Conservation (phyloP, 2,797 vertebrate species). For the Linurgus olivaceus region DNA sequence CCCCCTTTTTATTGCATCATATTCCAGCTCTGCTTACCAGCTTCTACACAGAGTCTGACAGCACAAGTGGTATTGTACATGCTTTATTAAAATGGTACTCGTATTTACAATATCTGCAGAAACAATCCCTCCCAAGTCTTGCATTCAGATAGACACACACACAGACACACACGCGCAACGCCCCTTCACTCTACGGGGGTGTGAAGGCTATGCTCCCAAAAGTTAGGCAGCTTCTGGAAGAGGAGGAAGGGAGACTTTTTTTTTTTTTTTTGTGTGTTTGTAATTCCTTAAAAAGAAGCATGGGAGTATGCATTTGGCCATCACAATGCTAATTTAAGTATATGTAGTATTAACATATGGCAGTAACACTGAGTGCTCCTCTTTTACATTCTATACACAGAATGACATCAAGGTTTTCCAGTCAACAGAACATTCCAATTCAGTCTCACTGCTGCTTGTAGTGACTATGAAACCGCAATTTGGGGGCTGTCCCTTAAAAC, state of each 20-base stretch:
- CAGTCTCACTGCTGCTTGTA: conserved; percentile 80
- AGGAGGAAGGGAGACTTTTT: conserved; percentile 52
- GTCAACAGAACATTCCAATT: conserved; percentile 81
- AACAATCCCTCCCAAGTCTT: conserved; percentile 73
- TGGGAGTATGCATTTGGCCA: conserved; percentile 84
- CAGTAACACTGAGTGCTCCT: conserved; percentile 95
- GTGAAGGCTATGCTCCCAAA: conserved; percentile 68
- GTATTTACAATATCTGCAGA: conserved; percentile 94
- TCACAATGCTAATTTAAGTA: conserved; percentile 85
- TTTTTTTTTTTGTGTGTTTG: conserved; percentile 51
- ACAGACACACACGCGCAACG: conserved; percentile 69
- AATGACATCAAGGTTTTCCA: conserved; percentile 81
- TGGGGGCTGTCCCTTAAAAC: conserved; percentile 79
- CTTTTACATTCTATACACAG: conserved; percentile 89
- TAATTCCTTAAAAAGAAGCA: conserved; percentile 74
- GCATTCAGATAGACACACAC: conserved; percentile 76
- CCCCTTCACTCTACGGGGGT: conserved; percentile 56
- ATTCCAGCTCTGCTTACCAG: conserved; percentile 66
- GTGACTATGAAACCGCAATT: conserved; percentile 70
- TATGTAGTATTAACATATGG: conserved; percentile 90
- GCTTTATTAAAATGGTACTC: conserved; percentile 97
- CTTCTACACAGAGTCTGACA: conserved; percentile 85
- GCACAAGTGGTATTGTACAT: conserved; percentile 90
- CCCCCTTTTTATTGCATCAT: not conserved
- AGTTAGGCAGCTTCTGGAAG: conserved; percentile 72